phyloP scores from a whole-genome alignment of 2,888 invertebrate species.

The Dyspetes luteomarginatus region DNA sequence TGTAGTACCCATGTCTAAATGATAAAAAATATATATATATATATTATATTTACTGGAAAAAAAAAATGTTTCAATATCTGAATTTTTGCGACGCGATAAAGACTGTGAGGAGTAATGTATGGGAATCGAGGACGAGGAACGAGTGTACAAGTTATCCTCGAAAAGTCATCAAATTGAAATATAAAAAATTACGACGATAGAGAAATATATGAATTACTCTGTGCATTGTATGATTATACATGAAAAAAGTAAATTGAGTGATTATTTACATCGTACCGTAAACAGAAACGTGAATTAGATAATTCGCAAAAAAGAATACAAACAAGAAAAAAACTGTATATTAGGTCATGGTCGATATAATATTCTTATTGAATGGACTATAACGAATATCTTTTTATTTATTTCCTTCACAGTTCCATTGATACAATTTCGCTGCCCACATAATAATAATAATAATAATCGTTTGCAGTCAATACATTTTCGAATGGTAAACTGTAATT shows the following conservation, averaged over 20 bases:
- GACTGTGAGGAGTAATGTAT: conserved; percentile 6
- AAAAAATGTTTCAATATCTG: not conserved
- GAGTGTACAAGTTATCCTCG: conserved; percentile 16
- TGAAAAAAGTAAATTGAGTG: conserved; percentile 37
- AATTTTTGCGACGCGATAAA: conserved; percentile 34
- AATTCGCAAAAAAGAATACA: conserved; percentile 36
- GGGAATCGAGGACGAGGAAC: conserved; percentile 16
- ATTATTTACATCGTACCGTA: conserved; percentile 61
- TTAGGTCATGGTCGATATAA: conserved; percentile 62
- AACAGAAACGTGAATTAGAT: conserved; percentile 55
- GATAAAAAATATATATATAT: conserved; percentile 49
- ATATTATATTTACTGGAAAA: conserved; percentile 14
- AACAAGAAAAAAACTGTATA: conserved; percentile 50
- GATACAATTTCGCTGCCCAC: not conserved
- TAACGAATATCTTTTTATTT: conserved; percentile 36
- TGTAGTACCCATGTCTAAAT: conserved; percentile 61
- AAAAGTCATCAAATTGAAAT: conserved; percentile 47
- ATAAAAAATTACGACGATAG: conserved; percentile 34
- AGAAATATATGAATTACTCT: conserved; percentile 45
- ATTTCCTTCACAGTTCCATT: conserved; percentile 11
- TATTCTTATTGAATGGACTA: conserved; percentile 59
- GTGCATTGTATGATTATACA: conserved; percentile 53
- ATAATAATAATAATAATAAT: not conserved
- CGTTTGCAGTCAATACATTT: too few species aligned
- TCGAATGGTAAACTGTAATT: too few species aligned